phyloP scores from a whole-genome alignment of 2,113 vertebrate genomes.

The Ellobius talpinus region DNA sequence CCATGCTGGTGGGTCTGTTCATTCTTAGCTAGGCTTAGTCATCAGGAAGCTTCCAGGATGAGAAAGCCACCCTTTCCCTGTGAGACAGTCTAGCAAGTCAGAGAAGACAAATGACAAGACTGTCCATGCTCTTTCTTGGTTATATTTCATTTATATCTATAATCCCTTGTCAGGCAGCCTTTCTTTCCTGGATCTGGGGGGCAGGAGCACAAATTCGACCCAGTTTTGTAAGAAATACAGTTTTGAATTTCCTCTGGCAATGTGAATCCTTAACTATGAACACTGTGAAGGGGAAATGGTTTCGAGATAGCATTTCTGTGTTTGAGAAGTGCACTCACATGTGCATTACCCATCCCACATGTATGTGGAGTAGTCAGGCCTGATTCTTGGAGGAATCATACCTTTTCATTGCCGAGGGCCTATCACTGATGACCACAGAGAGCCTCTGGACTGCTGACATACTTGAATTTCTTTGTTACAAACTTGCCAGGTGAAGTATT shows the following conservation, averaged over 20 bases:
- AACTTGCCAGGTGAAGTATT: background rate
- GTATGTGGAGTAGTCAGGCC: background rate
- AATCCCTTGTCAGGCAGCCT: background rate
- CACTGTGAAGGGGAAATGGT: background rate
- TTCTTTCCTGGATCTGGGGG: constrained; percentile 13
- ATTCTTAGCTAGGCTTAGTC: background rate
- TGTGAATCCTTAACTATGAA: constrained; percentile 21
- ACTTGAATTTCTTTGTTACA: background rate
- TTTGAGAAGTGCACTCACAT: background rate
- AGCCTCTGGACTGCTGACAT: background rate
- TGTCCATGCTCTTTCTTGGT: background rate
- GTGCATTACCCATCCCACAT: background rate
- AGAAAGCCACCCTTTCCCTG: background rate
- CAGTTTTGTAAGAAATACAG: background rate
- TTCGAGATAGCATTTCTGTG: background rate
- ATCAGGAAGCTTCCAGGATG: background rate
- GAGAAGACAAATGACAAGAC: background rate
- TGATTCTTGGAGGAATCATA: background rate
- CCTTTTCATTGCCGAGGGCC: background rate
- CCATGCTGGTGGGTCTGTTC: background rate
- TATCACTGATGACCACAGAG: background rate
- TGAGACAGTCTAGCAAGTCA: background rate
- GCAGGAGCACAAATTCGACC: background rate
- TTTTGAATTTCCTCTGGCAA: constrained; percentile 23
- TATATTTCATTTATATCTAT: constrained; percentile 26